These are phyloP conservation scores for Elachura formosa DNA, from an alignment of 2,113 vertebrate genomes.

Conservation along the genomic window DNA sequence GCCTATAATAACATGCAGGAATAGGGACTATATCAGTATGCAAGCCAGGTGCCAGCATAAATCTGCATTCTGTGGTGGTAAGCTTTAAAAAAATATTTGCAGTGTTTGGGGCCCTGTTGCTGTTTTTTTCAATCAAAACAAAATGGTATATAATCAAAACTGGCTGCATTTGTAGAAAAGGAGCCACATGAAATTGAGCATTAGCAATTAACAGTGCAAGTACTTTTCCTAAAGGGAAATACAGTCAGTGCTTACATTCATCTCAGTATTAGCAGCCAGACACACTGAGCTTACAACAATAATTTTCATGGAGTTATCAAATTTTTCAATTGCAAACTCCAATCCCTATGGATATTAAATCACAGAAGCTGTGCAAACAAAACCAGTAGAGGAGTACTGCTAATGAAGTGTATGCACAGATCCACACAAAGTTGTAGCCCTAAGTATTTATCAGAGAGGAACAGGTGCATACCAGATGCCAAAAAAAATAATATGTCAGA, in stretches of 20 bases:
- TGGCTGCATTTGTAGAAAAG: neutral
- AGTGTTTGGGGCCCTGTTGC: neutral
- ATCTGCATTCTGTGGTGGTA: neutral
- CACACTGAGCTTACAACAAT: neutral
- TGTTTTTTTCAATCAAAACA: neutral
- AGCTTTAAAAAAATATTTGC: neutral
- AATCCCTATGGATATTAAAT: neutral
- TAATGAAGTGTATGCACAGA: neutral
- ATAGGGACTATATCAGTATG: neutral
- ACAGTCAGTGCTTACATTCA: neutral
- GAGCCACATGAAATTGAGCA: neutral
- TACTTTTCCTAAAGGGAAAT: neutral
- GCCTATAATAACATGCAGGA: neutral
- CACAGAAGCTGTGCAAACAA: slow-evolving; percentile 1
- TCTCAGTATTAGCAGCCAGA: neutral
- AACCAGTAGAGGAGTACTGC: neutral
- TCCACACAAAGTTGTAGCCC: neutral
- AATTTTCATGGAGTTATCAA: neutral
- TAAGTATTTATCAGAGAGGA: neutral
- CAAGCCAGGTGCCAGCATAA: neutral
- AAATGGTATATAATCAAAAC: neutral
- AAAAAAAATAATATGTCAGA: neutral
- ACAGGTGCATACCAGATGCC: neutral
- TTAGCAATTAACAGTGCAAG: neutral
- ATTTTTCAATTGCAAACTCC: neutral